phyloP scores from a whole-genome alignment of 2,888 invertebrate species.

The Chironomus tentans region DNA sequence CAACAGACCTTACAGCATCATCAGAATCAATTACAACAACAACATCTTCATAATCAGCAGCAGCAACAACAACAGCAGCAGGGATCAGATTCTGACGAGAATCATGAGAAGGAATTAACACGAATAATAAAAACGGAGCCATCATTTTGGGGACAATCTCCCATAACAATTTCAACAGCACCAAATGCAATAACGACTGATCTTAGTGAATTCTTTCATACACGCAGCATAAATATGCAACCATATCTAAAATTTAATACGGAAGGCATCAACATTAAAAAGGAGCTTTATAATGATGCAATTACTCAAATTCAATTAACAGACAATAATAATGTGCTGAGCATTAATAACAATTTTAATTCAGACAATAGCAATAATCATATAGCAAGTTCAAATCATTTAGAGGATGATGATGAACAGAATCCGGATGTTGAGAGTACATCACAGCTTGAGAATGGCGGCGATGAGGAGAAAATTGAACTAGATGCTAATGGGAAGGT shows the following conservation, averaged over 20 bases:
- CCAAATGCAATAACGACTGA: constrained; percentile 35
- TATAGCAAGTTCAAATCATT: not conserved
- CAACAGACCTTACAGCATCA: constrained; percentile 34
- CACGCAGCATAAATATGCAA: constrained; percentile 50
- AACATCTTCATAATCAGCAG: constrained; percentile 40
- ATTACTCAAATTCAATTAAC: constrained; percentile 18
- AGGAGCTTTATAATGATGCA: constrained; percentile 19
- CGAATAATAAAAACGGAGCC: constrained; percentile 37
- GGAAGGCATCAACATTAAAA: constrained; percentile 38
- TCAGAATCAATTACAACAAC: constrained; percentile 41
- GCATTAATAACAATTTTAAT: constrained; percentile 10
- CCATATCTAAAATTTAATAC: constrained; percentile 56
- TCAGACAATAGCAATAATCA: constrained; percentile 10
- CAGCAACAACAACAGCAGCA: constrained; percentile 40
- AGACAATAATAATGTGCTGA: constrained; percentile 42
- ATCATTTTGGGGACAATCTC: constrained; percentile 36
- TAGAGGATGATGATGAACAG: not conserved
- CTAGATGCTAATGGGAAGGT: constrained; percentile 34
- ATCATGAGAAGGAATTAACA: constrained; percentile 26
- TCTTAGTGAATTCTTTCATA: constrained; percentile 46
- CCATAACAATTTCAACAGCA: constrained; percentile 37
- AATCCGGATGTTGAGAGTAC: constrained; percentile 38
- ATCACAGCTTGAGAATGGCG: constrained; percentile 39
- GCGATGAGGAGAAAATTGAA: constrained; percentile 37
- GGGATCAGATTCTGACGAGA: constrained; percentile 20